Conservation (phyloP, 2,888 invertebrate species). For the Onchidella celtica region DNA sequence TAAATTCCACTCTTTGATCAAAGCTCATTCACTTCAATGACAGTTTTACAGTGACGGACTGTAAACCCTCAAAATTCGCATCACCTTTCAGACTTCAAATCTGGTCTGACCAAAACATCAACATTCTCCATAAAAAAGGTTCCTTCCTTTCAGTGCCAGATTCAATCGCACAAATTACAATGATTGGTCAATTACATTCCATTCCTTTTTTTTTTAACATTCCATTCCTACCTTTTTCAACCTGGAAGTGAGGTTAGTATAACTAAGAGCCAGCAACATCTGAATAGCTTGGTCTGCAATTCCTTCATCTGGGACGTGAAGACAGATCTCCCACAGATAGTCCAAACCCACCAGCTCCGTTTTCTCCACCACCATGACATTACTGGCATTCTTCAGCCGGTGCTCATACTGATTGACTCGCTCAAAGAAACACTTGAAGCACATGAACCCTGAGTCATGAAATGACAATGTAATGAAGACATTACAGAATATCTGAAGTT, state of each 20-base stretch:
- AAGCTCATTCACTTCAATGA: too few species aligned
- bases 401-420: conserved; percentile 80
- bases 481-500: too few species aligned
- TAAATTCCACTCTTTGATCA: too few species aligned
- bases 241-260: conserved; percentile 78
- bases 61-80: too few species aligned
- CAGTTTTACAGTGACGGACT: too few species aligned
- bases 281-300: conserved; percentile 80
- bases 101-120: too few species aligned
- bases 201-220: too few species aligned
- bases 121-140: too few species aligned
- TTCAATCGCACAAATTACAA: too few species aligned
- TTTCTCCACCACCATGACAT: conserved; percentile 78
- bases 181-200: too few species aligned
- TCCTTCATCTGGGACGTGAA: conserved; percentile 79
- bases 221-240: conserved; percentile 80
- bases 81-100: too few species aligned
- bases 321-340: conserved; percentile 81
- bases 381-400: conserved; percentile 72
- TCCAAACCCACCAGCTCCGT: conserved; percentile 80
- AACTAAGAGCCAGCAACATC: conserved; percentile 80
- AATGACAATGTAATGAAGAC: neutral
- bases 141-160: too few species aligned
- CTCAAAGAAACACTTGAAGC: conserved; percentile 81
- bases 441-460: conserved; percentile 76